Conservation (phyloP, 2,113 vertebrate genomes). For the Austrofundulus limnaeus region DNA sequence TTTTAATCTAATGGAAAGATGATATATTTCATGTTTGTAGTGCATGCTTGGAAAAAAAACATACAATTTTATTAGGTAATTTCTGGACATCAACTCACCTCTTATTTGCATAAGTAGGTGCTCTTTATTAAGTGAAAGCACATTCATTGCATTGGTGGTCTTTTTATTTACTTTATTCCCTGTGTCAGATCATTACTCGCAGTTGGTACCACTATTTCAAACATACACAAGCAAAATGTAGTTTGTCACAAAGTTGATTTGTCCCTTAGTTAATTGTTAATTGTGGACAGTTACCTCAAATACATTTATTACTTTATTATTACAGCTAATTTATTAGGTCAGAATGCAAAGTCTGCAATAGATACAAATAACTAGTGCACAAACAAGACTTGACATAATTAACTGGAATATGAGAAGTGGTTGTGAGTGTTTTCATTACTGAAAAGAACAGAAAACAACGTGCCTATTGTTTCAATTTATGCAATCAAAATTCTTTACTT, state of each 20-base stretch:
- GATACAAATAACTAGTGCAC: conserved; percentile 20
- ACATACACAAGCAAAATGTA: conserved; percentile 6
- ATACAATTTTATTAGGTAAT: too few species aligned
- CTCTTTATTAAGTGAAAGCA: background rate
- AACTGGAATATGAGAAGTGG: conserved; percentile 3
- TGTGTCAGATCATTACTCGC: conserved; percentile 17
- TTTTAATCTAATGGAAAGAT: too few species aligned
- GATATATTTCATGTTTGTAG: too few species aligned
- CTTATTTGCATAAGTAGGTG: background rate
- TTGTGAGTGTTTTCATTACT: background rate
- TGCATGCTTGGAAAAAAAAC: too few species aligned
- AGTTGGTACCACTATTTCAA: background rate
- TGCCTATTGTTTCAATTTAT: background rate
- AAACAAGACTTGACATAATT: conserved; percentile 37
- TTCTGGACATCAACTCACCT: too few species aligned
- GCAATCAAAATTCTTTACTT: background rate
- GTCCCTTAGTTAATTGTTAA: background rate
- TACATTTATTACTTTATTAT: background rate
- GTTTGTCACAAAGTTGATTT: background rate
- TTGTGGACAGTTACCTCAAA: background rate
- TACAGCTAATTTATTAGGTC: conserved; percentile 1
- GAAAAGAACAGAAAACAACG: too few species aligned
- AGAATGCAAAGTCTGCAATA: background rate
- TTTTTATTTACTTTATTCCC: background rate
- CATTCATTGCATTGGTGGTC: background rate